Conservation (phyloP, 1,140 invertebrate species). For the Euura saliciscinereae region DNA sequence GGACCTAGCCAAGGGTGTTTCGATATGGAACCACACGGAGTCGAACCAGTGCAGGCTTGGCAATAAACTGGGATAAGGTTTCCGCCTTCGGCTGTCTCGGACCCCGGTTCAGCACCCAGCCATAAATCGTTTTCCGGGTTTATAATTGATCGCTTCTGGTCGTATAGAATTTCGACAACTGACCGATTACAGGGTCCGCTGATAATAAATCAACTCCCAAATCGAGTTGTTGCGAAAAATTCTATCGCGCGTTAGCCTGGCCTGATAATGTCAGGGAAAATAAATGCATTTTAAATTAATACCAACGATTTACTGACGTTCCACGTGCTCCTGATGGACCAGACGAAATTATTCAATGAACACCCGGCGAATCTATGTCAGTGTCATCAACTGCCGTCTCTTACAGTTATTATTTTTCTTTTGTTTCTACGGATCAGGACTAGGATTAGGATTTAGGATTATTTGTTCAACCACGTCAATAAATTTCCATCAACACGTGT, state of each 20-base stretch:
- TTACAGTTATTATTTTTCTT: too few relatives aligned
- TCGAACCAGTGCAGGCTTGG: too few relatives aligned
- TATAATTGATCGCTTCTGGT: too few relatives aligned
- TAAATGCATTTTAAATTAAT: slow-evolving; percentile 1
- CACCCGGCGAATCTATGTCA: background rate
- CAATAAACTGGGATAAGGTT: too few relatives aligned
- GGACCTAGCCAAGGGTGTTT: too few relatives aligned
- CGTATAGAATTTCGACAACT: background rate
- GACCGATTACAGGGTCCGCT: background rate
- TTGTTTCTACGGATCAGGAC: too few relatives aligned
- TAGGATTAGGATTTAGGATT: too few relatives aligned
- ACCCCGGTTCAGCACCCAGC: background rate
- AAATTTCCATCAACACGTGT: too few relatives aligned
- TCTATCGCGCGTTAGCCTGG: background rate
- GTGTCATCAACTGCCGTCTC: background rate
- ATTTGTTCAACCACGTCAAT: too few relatives aligned
- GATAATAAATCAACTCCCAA: background rate
- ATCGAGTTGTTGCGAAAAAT: background rate
- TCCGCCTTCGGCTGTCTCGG: too few relatives aligned
- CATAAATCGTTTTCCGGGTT: too few relatives aligned
- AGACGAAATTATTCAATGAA: slow-evolving; percentile 15
- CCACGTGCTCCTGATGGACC: background rate
- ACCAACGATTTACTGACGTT: background rate
- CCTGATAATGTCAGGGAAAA: background rate
- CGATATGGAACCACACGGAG: too few relatives aligned